phyloP scores from a whole-genome alignment of 2,888 invertebrate genomes.

The Ctena decussata region DNA sequence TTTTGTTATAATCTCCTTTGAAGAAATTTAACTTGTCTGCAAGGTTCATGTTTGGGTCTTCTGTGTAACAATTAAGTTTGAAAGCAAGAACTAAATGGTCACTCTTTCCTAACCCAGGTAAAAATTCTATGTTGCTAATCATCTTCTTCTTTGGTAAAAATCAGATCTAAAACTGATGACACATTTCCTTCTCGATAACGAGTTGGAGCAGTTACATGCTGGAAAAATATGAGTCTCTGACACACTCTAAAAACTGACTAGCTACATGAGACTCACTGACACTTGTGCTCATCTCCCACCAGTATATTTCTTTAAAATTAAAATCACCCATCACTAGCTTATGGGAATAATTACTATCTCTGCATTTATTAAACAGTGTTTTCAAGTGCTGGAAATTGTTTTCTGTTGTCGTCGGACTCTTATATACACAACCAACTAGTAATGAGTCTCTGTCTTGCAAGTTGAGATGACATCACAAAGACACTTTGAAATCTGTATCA shows the following conservation, averaged over 20 bases:
- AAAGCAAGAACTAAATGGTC: background rate
- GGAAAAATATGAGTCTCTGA: background rate
- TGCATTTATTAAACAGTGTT: background rate
- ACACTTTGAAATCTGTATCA: background rate
- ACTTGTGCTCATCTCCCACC: background rate
- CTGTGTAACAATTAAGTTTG: background rate
- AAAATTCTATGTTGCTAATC: background rate
- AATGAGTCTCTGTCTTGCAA: background rate
- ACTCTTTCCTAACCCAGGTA: background rate
- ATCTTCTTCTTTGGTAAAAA: slow-evolving; percentile 9
- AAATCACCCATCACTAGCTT: background rate
- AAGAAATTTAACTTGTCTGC: background rate
- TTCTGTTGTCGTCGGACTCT: background rate
- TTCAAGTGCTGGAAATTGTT: background rate
- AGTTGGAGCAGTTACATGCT: background rate
- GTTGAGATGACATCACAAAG: background rate
- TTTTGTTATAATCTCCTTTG: slow-evolving; percentile 23
- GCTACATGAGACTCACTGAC: background rate
- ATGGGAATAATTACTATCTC: background rate
- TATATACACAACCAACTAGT: background rate
- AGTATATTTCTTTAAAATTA: background rate
- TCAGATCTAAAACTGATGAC: background rate
- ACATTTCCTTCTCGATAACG: background rate
- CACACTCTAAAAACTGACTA: background rate
- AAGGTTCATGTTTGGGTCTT: background rate